phyloP scores from a whole-genome alignment of 1,140 invertebrate species.

The Triops cancriformis region DNA sequence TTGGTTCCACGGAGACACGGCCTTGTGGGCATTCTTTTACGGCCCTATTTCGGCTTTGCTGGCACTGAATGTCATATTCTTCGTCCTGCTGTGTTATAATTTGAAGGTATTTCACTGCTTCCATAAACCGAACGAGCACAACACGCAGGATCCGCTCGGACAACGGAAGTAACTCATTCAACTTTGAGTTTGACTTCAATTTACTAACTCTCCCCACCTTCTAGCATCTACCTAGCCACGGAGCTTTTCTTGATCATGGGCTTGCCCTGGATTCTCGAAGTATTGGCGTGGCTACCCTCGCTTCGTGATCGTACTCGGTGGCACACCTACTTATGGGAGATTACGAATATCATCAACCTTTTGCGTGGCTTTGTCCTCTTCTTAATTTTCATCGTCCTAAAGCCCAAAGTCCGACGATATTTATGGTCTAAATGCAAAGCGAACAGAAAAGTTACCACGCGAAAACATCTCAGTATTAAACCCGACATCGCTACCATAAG shows the following conservation, averaged over 20 bases:
- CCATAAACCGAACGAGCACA: background rate
- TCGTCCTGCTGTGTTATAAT: slow-evolving; percentile 7
- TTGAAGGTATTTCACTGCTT: slow-evolving; percentile 5
- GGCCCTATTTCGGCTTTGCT: slow-evolving; percentile 4
- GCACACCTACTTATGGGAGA: background rate
- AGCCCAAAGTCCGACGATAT: slow-evolving; percentile 14
- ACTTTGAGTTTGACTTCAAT: background rate
- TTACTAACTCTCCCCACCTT: background rate
- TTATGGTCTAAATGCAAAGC: background rate
- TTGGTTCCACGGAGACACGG: slow-evolving; percentile 20
- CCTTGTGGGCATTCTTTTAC: slow-evolving; percentile 21
- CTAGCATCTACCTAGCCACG: slow-evolving; percentile 15
- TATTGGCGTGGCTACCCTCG: slow-evolving; percentile 14
- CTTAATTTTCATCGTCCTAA: slow-evolving; percentile 17
- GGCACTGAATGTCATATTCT: slow-evolving; percentile 15
- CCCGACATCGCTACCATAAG: background rate
- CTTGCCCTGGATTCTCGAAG: slow-evolving; percentile 16
- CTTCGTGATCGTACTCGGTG: background rate
- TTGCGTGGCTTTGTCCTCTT: slow-evolving; percentile 7
- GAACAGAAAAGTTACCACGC: background rate
- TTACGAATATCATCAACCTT: background rate
- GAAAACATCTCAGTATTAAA: slow-evolving; percentile 9
- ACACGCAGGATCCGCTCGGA: slow-evolving; percentile 7
- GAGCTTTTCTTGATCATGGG: slow-evolving; percentile 20
- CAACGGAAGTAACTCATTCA: background rate